Base-by-base conservation (phyloP, 2,888 invertebrate species). In the Patella caerulea region DNA sequence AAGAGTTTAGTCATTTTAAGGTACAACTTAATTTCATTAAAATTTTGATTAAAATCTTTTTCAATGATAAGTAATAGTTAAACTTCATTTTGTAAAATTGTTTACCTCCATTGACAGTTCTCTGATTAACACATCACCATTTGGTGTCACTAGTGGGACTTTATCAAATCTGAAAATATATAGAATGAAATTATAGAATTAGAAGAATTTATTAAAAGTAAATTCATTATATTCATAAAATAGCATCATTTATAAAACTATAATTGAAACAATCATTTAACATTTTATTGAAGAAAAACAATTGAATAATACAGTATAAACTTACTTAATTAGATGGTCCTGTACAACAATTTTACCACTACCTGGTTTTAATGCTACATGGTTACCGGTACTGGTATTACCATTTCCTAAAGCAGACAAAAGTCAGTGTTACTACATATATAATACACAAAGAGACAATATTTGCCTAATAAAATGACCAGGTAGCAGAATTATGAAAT, bases 111-210 rank as follows among this genome's bases (percentile, higher is more conserved):
- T 97, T 71, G 91, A 94, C 17, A 99, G 93, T 86, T 97, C 96
- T 86, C 95, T 94, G 59, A 99, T 95, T 69, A 99, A 94, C 12
- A 99, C 94, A 91, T 99, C 99, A 0, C 99, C 99, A 89, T 98
- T 99, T 2, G 99, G 99, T 0, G 99, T 99, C 45, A 99, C 96
- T 76, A 99, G 93, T 3, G 99, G 98, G 34, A 99, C 99, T 80
- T 94, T 93, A 81, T 98, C 96, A 92, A 99, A 98, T 83, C 95
- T 94, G 88, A 97, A 98, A 77, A 84, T 72, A 71, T 79, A 77
- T 71, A 75, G 70, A 69, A 59, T 34, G 34, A 34, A 5, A 34
- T 34, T 34, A 34, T 34, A 34, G 34, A 34, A 34, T 34, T 34
- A 34, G 34, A 34, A 34, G 34, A 34, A 34, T 34, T 5, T 34